A percentile compares a stretch with the other conserved stretches of the same genome.
Conservation (phyloP, 2,113 vertebrate genomes). For the Pelobates fuscus region DNA sequence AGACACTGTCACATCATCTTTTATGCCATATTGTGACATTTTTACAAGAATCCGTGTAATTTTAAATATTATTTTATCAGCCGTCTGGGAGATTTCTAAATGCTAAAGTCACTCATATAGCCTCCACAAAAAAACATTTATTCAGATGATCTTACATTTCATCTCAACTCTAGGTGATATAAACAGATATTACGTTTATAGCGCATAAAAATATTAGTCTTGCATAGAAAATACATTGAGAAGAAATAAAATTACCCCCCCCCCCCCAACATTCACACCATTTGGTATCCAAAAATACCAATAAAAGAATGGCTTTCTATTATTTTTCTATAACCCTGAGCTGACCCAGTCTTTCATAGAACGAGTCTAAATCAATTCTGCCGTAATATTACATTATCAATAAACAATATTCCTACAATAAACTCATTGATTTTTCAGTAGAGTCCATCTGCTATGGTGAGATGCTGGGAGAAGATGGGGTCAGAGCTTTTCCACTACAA, state of each 20-base stretch:
- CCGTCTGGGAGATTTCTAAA: background rate
- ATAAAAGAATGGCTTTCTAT: background rate
- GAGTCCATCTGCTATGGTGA: slow-evolving; percentile 62
- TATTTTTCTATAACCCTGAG: slow-evolving; percentile 54
- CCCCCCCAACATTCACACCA: too few species aligned
- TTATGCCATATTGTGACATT: too few species aligned
- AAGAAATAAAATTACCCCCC: background rate
- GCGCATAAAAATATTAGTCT: background rate
- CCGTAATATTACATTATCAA: slow-evolving; percentile 78
- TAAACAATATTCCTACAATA: slow-evolving; percentile 79
- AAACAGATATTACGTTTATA: background rate
- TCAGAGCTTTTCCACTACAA: slow-evolving; percentile 69
- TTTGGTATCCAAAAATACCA: background rate
- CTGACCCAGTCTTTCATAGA: slow-evolving; percentile 56
- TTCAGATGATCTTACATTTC: background rate
- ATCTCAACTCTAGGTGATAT: too few species aligned
- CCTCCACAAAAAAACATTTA: background rate
- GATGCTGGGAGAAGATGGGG: slow-evolving; percentile 57
- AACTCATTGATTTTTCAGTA: slow-evolving; percentile 78
- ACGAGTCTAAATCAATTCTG: slow-evolving; percentile 67
- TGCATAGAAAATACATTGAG: background rate
- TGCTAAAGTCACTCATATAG: background rate
- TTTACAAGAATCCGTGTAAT: too few species aligned
- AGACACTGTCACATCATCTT: too few species aligned
- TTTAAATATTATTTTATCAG: background rate